These are phyloP conservation scores for Halcyon badia DNA, from an alignment of 2,797 vertebrate species.

Conservation along the genomic window DNA sequence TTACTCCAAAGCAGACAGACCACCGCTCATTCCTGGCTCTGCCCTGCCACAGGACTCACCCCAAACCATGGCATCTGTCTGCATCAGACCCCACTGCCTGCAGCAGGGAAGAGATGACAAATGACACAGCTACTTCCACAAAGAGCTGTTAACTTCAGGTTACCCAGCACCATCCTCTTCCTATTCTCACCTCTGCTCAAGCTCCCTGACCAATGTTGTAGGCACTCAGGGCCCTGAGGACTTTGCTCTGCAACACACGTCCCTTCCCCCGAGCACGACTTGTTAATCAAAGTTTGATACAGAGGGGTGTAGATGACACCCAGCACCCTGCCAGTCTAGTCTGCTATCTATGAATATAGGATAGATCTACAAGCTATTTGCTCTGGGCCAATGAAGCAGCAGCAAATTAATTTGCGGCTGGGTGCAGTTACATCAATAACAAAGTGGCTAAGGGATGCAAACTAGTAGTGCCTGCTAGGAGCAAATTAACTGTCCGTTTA, in stretches of 20 bases:
- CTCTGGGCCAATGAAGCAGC: neutral
- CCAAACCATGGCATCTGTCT: neutral
- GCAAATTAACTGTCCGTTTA: neutral
- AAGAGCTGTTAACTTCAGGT: neutral
- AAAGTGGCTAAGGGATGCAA: neutral
- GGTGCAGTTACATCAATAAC: constrained; percentile 13
- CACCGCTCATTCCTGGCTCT: neutral
- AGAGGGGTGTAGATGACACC: neutral
- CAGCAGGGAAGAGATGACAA: neutral
- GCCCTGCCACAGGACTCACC: neutral
- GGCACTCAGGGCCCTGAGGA: neutral
- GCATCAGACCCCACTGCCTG: neutral
- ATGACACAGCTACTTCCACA: neutral
- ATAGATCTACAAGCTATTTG: constrained; percentile 9
- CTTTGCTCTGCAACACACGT: neutral
- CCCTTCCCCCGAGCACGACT: accelerated
- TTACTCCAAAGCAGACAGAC: accelerated
- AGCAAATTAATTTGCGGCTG: constrained; percentile 16
- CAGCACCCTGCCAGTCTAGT: neutral
- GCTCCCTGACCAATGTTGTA: neutral
- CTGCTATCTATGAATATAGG: neutral
- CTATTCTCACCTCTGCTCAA: neutral
- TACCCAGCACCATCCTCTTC: neutral
- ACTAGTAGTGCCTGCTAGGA: neutral
- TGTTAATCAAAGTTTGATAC: neutral